Base-by-base conservation (phyloP, 2,113 vertebrate species). In the Rostratula benghalensis region DNA sequence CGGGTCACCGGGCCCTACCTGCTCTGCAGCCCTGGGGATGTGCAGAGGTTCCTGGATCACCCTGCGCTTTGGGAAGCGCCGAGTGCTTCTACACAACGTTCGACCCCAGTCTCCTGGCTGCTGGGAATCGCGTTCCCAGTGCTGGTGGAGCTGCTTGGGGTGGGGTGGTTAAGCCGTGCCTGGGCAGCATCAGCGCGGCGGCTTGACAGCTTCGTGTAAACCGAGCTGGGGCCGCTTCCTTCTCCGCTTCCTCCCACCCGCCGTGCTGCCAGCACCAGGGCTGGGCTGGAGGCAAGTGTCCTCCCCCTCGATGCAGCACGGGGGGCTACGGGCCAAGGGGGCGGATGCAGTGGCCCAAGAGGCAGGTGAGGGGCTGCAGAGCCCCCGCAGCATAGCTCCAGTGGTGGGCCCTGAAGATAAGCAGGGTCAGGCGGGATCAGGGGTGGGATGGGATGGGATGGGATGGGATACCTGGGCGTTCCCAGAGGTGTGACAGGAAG, bases 181-280 rank as follows among this genome's bases (percentile, higher is more conserved):
- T 97, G 92, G 96, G 92, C 84, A 96, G 77, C 57, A 18, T 97
- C 96, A 86, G 45, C 10, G 8, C 84, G 25, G 91, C 83, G 86
- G 84, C 75, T 48, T 96, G 96, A 95, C 89, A 94, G 60, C 57
- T 75, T 94, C 23, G 10, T 94, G 83, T 97, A 95, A 96, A 97
- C 87, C 2, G 27, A 89, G 64, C 91, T 61, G 84, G 41, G 92
- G 68, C 95, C 8, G 0, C 80, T 96, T 96, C 92, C 88, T 92
- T 90, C 54, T 90, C 45, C 0, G 13, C 43, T 90, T 95, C 83
- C 87, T 90, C 89, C 94, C 63, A 54, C 60, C 53, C 45, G 6
- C 67, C 1, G 6, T 12, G 59, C 43, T 69, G 43, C 75, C 25
- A 13, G 73, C 8, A 3, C 67, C 19, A 6, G 60, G 35, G 51